Conservation (phyloP, 1,140 invertebrate genomes). For the Idris sp. region DNA sequence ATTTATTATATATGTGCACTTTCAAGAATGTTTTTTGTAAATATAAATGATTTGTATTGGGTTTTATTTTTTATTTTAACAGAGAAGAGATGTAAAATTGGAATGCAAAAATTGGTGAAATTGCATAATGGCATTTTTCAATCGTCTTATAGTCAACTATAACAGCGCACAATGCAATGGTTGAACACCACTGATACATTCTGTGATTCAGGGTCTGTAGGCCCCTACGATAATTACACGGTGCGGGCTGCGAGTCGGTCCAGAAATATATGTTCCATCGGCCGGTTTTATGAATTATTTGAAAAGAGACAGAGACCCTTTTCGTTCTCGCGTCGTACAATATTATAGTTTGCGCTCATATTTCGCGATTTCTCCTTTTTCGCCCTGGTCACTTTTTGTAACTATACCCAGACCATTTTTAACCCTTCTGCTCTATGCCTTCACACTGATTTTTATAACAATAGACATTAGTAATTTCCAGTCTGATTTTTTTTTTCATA, state of each 20-base stretch:
- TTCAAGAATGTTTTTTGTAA: no score
- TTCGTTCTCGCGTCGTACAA: conserved; percentile 65
- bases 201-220: conserved; percentile 72
- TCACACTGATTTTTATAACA: conserved; percentile 37
- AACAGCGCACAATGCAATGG: conserved; percentile 49
- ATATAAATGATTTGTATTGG: no score
- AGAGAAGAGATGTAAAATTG: no score
- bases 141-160: conserved; percentile 48
- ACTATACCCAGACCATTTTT: conserved; percentile 37
- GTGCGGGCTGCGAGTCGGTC: conserved; percentile 72
- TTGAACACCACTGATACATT: conserved; percentile 76
- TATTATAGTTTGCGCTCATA: conserved; percentile 74
- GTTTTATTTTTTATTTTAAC: no score
- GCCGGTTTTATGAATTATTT: conserved; percentile 79
- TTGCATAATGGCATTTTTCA: conserved; percentile 38
- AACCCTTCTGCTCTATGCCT: conserved; percentile 41
- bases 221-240: conserved; percentile 78
- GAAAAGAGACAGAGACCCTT: conserved; percentile 77
- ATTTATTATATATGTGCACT: no score
- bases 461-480: conserved; percentile 44
- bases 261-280: conserved; percentile 79
- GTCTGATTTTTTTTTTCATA: conserved; percentile 28
- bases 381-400: conserved; percentile 30
- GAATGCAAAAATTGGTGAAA: no score
- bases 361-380: conserved; percentile 70